Evolutionary conservation across 2,888 invertebrate species (phyloP).

Genomic region (Vandiemenella viatica): DNA sequence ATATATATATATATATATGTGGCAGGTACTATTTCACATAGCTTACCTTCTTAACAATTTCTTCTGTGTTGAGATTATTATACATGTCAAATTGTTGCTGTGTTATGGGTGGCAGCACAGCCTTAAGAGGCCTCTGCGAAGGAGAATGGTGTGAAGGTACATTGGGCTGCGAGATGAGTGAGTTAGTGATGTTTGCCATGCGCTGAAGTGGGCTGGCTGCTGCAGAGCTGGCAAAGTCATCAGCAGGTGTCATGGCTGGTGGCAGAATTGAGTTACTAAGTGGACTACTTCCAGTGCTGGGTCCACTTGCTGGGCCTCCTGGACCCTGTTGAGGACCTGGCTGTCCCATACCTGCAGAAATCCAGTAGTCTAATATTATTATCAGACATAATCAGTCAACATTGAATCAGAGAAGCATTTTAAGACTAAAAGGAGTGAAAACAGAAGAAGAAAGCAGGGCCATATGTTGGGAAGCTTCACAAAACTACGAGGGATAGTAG

Average conservation of each 20-base stretch:
- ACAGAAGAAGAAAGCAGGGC: no score
- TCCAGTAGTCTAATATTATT: no score
- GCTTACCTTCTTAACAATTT: constrained; percentile 76
- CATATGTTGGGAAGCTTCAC: no score
- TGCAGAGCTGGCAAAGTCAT: constrained; percentile 40
- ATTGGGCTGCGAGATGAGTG: constrained; percentile 79
- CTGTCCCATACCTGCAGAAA: constrained; percentile 4
- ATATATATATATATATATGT: no score
- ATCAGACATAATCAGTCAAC: no score
- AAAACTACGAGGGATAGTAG: no score
- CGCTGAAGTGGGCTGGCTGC: constrained; percentile 88
- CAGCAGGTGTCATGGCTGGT: constrained; percentile 70
- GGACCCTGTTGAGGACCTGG: no score
- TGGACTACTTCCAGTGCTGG: constrained; percentile 67
- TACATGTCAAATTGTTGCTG: constrained; percentile 98
- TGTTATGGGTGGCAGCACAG: constrained; percentile 92
- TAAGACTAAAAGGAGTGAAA: no score
- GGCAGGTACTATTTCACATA: constrained; percentile 82
- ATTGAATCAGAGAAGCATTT: no score
- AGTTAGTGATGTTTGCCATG: constrained; percentile 97
- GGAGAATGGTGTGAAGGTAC: constrained; percentile 72
- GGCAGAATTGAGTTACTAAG: constrained; percentile 65
- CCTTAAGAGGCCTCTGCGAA: constrained; percentile 80
- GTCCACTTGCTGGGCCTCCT: constrained; percentile 5
- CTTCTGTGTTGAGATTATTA: constrained; percentile 94